These are phyloP conservation scores for Cherax quadricarinatus DNA, from an alignment of 1,140 invertebrate genomes.

Conservation along the genomic window DNA sequence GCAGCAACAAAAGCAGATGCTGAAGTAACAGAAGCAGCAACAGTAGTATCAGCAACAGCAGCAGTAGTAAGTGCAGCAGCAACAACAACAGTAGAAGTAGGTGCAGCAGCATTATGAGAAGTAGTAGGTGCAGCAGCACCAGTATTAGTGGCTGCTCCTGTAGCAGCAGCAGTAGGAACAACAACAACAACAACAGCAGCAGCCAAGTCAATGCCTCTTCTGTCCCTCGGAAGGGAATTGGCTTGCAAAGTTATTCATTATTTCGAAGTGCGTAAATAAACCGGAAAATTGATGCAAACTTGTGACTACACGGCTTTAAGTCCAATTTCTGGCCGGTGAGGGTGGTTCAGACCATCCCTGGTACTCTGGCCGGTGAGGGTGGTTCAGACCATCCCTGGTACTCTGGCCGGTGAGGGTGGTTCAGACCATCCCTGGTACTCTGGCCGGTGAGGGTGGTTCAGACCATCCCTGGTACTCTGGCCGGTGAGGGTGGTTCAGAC, in stretches of 20 bases:
- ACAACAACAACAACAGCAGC: neutral
- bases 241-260: neutral
- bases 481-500: no score
- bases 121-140: neutral
- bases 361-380: no score
- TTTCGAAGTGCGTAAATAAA: constrained; percentile 7
- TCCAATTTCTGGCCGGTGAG: neutral
- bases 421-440: no score
- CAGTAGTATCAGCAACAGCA: neutral
- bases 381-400: no score
- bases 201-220: neutral
- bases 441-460: no score
- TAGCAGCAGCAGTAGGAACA: neutral
- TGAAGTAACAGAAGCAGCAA: neutral
- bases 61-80: neutral
- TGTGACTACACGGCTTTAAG: neutral
- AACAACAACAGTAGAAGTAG: neutral
- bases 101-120: neutral
- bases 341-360: no score
- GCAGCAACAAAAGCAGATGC: neutral
- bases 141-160: neutral
- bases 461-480: no score
- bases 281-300: constrained; percentile 6
- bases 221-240: neutral
- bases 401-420: no score